A percentile compares a stretch with the other conserved stretches of the same genome.
Evolutionary conservation across 2,888 invertebrate genomes (phyloP).

Genomic region (Epinotia nisella): DNA sequence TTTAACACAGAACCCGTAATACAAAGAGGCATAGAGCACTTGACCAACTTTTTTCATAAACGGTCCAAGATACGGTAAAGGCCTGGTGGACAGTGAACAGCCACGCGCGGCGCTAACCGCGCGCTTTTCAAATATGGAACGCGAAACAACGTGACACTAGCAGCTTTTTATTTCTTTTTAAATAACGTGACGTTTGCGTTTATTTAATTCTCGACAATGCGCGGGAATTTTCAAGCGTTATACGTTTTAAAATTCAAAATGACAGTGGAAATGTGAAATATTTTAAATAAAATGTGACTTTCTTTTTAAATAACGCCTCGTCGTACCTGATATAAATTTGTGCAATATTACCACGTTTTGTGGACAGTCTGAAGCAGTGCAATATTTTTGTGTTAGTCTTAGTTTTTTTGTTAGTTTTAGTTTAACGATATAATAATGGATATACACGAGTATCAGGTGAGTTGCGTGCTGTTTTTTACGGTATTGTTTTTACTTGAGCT

Average conservation of each 20-base stretch:
- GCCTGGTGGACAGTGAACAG: constrained; percentile 54
- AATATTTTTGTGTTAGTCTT: constrained; percentile 63
- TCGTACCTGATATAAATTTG: constrained; percentile 54
- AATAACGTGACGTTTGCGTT: constrained; percentile 49
- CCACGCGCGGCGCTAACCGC: constrained; percentile 59
- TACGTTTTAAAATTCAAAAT: constrained; percentile 34
- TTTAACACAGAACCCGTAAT: constrained; percentile 37
- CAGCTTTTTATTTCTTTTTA: not conserved
- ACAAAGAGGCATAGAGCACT: constrained; percentile 35
- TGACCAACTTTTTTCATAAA: constrained; percentile 43
- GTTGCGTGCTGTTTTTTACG: constrained; percentile 47
- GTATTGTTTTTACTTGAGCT: constrained; percentile 10
- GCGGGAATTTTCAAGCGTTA: constrained; percentile 50
- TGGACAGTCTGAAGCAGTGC: constrained; percentile 80
- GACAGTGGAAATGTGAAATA: constrained; percentile 25
- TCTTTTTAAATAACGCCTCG: constrained; percentile 41
- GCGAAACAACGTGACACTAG: constrained; percentile 47
- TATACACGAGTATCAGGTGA: constrained; percentile 80
- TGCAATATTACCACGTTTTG: constrained; percentile 74
- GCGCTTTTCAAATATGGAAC: constrained; percentile 60
- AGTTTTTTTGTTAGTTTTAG: constrained; percentile 53
- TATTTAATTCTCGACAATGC: constrained; percentile 41
- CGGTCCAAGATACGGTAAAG: constrained; percentile 50
- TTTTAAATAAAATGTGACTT: constrained; percentile 46
- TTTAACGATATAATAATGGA: constrained; percentile 68